Conservation (phyloP, 2,113 vertebrate genomes). For the Myiozetetes cayanensis region DNA sequence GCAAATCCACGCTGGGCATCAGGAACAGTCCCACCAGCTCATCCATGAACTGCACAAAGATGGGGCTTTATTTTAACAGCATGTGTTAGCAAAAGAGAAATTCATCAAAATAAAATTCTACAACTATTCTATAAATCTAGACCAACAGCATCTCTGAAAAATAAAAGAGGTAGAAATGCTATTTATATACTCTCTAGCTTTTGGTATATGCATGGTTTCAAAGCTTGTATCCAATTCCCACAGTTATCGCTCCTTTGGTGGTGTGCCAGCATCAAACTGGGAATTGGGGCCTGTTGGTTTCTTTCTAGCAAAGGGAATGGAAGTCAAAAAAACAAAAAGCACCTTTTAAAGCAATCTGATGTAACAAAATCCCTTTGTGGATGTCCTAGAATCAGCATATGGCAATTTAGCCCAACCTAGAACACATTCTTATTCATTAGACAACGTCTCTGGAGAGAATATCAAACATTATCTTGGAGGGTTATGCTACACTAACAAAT, state of each 20-base stretch:
- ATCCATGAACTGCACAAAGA: neutral
- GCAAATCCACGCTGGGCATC: neutral
- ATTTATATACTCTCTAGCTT: no score
- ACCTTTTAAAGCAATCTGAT: slow-evolving; percentile 9
- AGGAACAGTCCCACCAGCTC: neutral
- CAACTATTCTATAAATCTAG: neutral
- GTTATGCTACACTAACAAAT: neutral
- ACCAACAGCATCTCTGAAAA: neutral
- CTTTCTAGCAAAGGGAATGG: neutral
- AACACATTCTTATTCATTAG: slow-evolving; percentile 39
- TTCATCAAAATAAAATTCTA: neutral
- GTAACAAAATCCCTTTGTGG: neutral
- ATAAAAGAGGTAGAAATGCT: no score
- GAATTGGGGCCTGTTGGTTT: neutral
- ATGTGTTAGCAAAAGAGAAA: neutral
- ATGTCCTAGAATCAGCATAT: neutral
- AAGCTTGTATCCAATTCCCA: neutral
- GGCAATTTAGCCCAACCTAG: slow-evolving; percentile 16
- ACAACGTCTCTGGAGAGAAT: neutral
- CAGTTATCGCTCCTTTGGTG: neutral
- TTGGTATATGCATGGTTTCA: neutral
- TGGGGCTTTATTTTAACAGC: neutral
- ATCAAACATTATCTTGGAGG: neutral
- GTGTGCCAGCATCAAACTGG: neutral
- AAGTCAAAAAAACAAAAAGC: neutral